Evolutionary conservation across 2,113 vertebrate genomes (phyloP).

Genomic region (Plestiodon gilberti): DNA sequence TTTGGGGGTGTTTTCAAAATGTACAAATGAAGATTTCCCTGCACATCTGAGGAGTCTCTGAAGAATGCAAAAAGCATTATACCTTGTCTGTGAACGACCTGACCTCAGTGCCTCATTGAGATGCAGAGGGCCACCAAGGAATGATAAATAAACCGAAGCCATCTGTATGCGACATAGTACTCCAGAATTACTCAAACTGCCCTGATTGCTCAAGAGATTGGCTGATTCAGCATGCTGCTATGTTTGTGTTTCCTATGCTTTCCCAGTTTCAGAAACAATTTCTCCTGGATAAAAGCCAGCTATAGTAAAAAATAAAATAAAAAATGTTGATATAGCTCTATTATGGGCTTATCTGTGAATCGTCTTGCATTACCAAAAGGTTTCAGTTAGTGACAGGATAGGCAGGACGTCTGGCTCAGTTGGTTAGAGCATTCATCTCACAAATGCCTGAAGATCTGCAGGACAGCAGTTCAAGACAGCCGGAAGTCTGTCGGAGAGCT

Average conservation of each 20-base stretch:
- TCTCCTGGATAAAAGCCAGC: not conserved
- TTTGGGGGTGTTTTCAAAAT: not conserved
- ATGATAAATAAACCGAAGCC: not conserved
- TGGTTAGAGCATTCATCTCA: no score
- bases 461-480: no score
- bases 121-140: not conserved
- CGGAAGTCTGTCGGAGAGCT: no score
- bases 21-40: not conserved
- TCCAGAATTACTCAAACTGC: constrained; percentile 1
- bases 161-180: not conserved
- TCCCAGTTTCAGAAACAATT: not conserved
- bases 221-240: not conserved
- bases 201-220: not conserved
- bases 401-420: no score
- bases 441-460: no score
- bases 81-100: not conserved
- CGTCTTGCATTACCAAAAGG: not conserved
- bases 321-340: not conserved
- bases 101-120: not conserved
- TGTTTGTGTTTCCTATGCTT: not conserved
- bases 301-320: constrained; percentile 30
- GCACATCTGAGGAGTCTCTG: not conserved
- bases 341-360: not conserved
- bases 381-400: not conserved
- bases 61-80: not conserved